These are phyloP conservation scores for Borostomias antarcticus DNA, from an alignment of 2,797 vertebrate species.

Conservation along the genomic window DNA sequence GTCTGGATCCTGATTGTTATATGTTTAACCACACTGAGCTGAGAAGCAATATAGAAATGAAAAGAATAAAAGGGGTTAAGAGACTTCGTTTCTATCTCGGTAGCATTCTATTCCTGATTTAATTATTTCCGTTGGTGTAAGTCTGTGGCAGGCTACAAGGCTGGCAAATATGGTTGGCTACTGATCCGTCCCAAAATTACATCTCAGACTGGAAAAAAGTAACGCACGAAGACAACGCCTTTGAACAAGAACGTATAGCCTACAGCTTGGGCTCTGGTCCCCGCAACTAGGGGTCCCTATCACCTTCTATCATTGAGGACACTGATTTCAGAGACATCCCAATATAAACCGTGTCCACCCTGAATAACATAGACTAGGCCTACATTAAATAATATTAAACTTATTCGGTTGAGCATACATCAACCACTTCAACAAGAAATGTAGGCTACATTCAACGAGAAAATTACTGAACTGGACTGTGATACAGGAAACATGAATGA, in stretches of 20 bases:
- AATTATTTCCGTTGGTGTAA: constrained; percentile 36
- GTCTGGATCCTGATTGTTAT: no score
- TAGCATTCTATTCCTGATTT: constrained; percentile 24
- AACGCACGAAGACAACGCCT: no score
- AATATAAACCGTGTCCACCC: background rate
- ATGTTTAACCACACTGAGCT: background rate
- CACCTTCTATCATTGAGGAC: background rate
- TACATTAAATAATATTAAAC: no score
- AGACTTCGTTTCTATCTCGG: background rate
- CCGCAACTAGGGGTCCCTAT: background rate
- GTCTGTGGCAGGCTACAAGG: constrained; percentile 22
- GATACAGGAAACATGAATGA: constrained; percentile 1
- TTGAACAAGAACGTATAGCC: no score
- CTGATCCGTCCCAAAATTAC: constrained; percentile 13
- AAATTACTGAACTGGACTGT: background rate
- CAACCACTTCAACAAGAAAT: background rate
- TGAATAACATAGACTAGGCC: background rate
- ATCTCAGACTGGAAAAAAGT: background rate
- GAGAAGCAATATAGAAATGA: background rate
- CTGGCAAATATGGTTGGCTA: background rate
- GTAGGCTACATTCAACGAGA: background rate
- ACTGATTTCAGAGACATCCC: background rate
- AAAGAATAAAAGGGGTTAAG: background rate
- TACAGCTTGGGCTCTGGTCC: background rate
- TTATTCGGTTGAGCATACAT: no score